These are phyloP conservation scores for Entomyzon cyanotis DNA, from an alignment of 2,113 vertebrate genomes.

Conservation along the genomic window DNA sequence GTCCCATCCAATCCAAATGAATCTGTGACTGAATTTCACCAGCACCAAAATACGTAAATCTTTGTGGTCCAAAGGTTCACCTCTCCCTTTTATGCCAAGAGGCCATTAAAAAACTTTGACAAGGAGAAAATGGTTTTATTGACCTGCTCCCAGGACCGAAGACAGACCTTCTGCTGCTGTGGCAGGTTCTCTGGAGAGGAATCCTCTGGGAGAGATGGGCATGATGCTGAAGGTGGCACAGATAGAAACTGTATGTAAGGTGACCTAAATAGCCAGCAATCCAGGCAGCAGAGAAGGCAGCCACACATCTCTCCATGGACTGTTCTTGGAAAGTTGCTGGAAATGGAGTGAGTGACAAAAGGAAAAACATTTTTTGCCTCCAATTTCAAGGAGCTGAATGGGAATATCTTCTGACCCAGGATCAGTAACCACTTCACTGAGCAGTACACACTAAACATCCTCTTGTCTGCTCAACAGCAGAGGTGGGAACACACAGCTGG, in stretches of 20 bases:
- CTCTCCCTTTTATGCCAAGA: neutral
- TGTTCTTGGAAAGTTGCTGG: accelerated
- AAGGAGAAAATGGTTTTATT: neutral
- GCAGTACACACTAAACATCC: neutral
- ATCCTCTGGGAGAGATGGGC: neutral
- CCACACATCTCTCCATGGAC: neutral
- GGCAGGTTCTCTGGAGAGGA: neutral
- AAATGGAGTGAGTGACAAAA: neutral
- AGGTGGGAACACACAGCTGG: accelerated
- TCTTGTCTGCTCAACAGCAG: neutral
- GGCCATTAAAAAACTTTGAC: neutral
- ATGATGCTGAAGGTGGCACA: neutral
- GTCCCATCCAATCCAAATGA: neutral
- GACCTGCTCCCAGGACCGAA: neutral
- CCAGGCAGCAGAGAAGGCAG: neutral
- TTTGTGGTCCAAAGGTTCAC: neutral
- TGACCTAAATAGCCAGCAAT: neutral
- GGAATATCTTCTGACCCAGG: neutral
- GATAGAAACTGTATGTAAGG: accelerated
- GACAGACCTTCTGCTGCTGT: neutral
- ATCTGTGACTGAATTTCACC: neutral
- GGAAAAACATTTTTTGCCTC: neutral
- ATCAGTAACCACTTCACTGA: neutral
- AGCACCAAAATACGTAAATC: neutral
- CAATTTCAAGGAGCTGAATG: neutral